Evolutionary conservation across 2,888 invertebrate genomes (phyloP), one percentile per base, ranked within the genome.

Genomic region (Entomobrya multifasciata): DNA sequence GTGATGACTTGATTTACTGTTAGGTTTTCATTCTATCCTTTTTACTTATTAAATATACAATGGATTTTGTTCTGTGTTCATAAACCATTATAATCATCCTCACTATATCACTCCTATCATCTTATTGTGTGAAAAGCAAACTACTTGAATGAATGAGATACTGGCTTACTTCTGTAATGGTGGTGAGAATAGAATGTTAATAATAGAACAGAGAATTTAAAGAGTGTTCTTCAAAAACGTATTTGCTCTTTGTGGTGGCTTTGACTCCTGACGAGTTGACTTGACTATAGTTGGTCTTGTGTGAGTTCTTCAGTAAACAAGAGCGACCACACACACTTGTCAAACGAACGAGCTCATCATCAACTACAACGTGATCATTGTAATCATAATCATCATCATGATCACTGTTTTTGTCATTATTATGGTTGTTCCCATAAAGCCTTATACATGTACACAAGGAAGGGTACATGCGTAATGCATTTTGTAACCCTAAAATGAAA

Each of bases 401-500:
- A 25, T 52, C 22, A 20, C 22, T 13, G 17, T 47, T 13, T 17
- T n/a, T 47, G 36, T 36, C 76, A 77, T 77, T 77, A 77, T 57
- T 36, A 57, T 36, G 27, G 20, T 55, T 41, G 57, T 77, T 57
- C 74, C 49, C 52, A 49, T 74, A 27, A 27, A 13, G 17, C 20
- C 41, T 27, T 77, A 17, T 57, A 22, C 57, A 4, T 25, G 13
- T 57, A 57, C 10, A 57, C 15, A 4, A n/a, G n/a, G n/a, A n/a
- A n/a, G n/a, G n/a, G n/a, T 10, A 57, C 3, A 20, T 25, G 20
- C 10, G 22, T n/a, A 25, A 74, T 74, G 74, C 22, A 44, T 78
- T 57, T 41, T 78, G 0, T 60, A 79, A 70, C 70, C 80, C 80
- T 36, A 80, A 80, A 80, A 52, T 70, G 70, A 80, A 80, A 80